Evolutionary conservation across 2,888 invertebrate species (phyloP), one percentile per base, ranked within the genome.

Genomic region (Plemyria rubiginata): DNA sequence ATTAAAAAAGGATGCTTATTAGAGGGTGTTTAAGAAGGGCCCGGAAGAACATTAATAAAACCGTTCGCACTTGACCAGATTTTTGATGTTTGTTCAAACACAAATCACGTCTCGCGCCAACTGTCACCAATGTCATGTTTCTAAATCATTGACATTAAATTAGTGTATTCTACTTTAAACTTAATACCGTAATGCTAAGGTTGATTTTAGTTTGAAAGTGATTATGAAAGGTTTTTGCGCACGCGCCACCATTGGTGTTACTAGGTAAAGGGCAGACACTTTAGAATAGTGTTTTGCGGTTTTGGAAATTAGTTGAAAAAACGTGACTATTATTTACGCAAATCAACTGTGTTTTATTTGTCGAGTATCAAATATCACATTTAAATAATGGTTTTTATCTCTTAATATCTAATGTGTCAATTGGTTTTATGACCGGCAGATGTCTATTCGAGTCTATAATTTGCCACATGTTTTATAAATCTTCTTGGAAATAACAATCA

Each of bases 201-300:
- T 56, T 8, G 4, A 45, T 53, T 53, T 49, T 60, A 36, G 16
- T 9, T 38, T 59, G 15, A 13, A 58, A 60, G 5, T 11, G 69
- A 72, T 78, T 73, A 77, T 74, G 76, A 72, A 78, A 78, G 73
- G 76, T 77, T 78, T 66, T 80, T 80, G 81, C 80, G 75, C 76
- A 76, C 77, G 74, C 76, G 76, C 71, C 72, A 67, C 70, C 82
- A 89, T 89, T 83, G 81, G 82, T 90, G 90, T 90, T 82, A 89
- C 83, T 90, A 72, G 91, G 91, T 90, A 90, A 90, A 90, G 89
- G 91, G 90, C 90, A 85, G 82, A 82, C 81, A 80, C 75, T 77
- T 67, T 71, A 15, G 75, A 77, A 73, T 74, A 65, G 71, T 68
- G 64, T 64, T 68, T 75, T 71, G 68, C 71, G 72, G 78, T 79